Evolutionary conservation across 92 coral and sea anemone genomes (phyloP).

Genomic region (Actinernus sp.): DNA sequence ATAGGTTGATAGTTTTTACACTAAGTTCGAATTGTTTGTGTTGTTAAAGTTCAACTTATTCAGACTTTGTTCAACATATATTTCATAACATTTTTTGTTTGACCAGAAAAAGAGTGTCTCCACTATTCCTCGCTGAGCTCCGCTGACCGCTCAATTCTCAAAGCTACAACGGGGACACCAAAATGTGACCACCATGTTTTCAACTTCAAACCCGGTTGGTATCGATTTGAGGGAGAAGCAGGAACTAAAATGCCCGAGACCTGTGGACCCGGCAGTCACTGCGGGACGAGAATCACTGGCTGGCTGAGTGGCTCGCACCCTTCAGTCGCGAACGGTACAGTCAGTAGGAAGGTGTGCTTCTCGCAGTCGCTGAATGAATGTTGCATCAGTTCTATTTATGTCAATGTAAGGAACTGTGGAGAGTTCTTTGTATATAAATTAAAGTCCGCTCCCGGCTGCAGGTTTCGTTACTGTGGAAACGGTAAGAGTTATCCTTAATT

Average conservation of each 20-base stretch:
- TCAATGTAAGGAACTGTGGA: neutral
- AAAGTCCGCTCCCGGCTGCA: neutral
- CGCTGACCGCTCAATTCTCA: too few relatives aligned
- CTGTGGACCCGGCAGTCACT: neutral
- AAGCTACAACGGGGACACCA: too few relatives aligned
- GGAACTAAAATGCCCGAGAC: conserved; percentile 2
- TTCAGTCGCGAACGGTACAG: neutral
- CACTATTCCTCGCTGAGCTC: too few relatives aligned
- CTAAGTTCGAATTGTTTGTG: too few relatives aligned
- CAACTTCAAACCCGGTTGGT: neutral
- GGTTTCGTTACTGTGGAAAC: neutral
- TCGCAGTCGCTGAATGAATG: neutral
- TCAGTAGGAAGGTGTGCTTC: neutral
- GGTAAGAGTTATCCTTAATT: too few relatives aligned
- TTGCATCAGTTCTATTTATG: neutral
- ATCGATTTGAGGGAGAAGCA: neutral
- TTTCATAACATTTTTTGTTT: too few relatives aligned
- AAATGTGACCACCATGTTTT: too few relatives aligned
- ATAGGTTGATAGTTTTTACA: too few relatives aligned
- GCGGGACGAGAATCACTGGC: neutral
- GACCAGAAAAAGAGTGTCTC: too few relatives aligned
- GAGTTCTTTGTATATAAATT: neutral
- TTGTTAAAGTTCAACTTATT: too few relatives aligned
- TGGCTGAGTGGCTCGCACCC: conserved; percentile 1
- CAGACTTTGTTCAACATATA: too few relatives aligned